A percentile compares a stretch with the other conserved stretches of the same genome.
Evolutionary conservation across 1,140 invertebrate species (phyloP).

Genomic region (Dreissena rostriformis): DNA sequence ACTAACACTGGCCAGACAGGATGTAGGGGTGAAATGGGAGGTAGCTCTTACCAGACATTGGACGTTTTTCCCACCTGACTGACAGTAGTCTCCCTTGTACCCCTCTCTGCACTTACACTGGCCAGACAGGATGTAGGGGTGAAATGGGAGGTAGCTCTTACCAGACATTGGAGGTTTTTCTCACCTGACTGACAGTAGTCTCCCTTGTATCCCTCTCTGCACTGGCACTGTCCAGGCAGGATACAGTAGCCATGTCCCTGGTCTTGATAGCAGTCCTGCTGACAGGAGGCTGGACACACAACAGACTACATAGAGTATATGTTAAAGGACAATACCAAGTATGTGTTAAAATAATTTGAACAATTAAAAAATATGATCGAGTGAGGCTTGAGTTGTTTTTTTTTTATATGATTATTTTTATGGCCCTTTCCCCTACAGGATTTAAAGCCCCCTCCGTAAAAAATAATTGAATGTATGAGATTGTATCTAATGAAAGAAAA

Average conservation of each 20-base stretch:
- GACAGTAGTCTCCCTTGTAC: conserved; percentile 13
- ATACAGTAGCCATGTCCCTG: conserved; percentile 13
- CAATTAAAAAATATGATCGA: no score
- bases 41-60: no score
- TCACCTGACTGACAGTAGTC: conserved; percentile 30
- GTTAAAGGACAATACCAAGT: no score
- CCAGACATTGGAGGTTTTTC: not conserved
- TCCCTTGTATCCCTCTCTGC: conserved; percentile 29
- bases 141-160: not conserved
- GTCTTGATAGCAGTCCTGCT: conserved; percentile 4
- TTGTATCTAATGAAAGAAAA: no score
- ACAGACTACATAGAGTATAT: not conserved
- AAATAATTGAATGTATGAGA: no score
- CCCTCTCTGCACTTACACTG: conserved; percentile 25
- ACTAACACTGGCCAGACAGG: no score
- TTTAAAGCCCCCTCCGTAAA: no score
- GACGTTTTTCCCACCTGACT: conserved; percentile 2
- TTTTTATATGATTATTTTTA: no score
- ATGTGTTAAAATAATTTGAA: no score
- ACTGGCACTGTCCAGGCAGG: conserved; percentile 19
- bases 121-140: not conserved
- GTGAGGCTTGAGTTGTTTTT: no score
- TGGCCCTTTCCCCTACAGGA: no score
- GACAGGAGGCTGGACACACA: conserved; percentile 34
- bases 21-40: no score